Evolutionary conservation across 1,140 invertebrate species (phyloP).

Genomic region (Megalonaias nervosa): DNA sequence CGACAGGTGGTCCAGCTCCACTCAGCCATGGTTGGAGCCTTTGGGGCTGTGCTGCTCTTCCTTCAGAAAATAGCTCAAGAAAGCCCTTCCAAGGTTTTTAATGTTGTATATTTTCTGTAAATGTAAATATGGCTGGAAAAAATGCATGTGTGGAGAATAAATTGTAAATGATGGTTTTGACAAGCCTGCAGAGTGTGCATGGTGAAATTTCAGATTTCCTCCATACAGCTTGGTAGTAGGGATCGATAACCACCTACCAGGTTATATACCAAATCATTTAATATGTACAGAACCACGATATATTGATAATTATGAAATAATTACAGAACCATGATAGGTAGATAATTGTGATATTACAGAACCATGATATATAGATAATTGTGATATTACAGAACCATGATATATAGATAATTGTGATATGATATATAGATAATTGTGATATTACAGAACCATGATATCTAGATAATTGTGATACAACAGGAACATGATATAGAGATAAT

Average conservation of each 20-base stretch:
- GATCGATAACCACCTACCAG: background rate
- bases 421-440: no score
- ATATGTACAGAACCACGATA: background rate
- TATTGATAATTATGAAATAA: background rate
- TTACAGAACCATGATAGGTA: no score
- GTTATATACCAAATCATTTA: no score
- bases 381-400: no score
- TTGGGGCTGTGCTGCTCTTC: conserved; percentile 84
- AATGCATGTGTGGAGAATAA: background rate
- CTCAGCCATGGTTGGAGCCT: conserved; percentile 90
- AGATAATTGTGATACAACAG: no score
- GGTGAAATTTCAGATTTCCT: background rate
- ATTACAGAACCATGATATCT: no score
- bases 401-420: no score
- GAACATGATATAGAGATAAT: no score
- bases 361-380: no score
- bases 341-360: no score
- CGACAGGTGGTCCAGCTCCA: conserved; percentile 93
- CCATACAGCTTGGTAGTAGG: background rate
- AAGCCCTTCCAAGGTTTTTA: background rate
- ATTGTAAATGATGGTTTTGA: background rate
- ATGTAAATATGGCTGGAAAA: background rate
- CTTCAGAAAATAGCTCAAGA: conserved; percentile 77
- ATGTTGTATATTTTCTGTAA: background rate
- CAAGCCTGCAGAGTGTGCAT: background rate